A percentile compares a stretch with the other conserved stretches of the same genome.
Conservation (phyloP, 2,888 invertebrate genomes). For the Brachycybe producta region DNA sequence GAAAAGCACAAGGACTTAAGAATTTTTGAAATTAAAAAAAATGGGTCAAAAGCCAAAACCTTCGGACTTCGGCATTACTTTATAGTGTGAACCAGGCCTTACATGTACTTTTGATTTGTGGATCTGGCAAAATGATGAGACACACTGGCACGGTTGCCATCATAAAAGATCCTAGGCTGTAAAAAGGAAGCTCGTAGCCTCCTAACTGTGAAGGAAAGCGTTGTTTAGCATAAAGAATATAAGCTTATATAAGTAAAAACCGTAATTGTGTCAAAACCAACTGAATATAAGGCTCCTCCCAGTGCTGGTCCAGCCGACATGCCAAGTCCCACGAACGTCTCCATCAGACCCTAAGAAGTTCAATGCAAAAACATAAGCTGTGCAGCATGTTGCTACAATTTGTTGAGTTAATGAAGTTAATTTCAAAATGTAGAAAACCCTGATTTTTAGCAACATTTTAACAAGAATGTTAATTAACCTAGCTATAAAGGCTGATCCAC, state of each 20-base stretch:
- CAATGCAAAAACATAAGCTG: constrained; percentile 4
- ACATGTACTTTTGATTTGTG: neutral
- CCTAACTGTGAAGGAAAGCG: constrained; percentile 51
- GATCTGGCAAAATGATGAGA: constrained; percentile 45
- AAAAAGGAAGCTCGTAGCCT: constrained; percentile 65
- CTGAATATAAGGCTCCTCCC: constrained; percentile 62
- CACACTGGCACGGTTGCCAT: constrained; percentile 51
- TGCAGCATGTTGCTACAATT: neutral
- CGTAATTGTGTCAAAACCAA: constrained; percentile 38
- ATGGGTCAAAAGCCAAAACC: too few relatives aligned
- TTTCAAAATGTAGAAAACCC: too few relatives aligned
- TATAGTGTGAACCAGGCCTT: too few relatives aligned
- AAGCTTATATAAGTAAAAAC: too few relatives aligned
- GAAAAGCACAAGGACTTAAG: too few relatives aligned
- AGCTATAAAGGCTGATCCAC: constrained; percentile 50
- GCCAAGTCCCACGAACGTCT: constrained; percentile 65
- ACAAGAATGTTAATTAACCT: neutral
- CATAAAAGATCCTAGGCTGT: constrained; percentile 55
- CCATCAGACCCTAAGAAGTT: constrained; percentile 51
- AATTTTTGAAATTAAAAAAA: too few relatives aligned
- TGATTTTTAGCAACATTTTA: neutral
- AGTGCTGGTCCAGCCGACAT: constrained; percentile 68
- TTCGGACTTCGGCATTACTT: too few relatives aligned
- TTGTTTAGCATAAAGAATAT: neutral
- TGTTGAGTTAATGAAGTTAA: too few relatives aligned